phyloP scores from a whole-genome alignment of 1,140 invertebrate species.

The Solenopsis fugax region DNA sequence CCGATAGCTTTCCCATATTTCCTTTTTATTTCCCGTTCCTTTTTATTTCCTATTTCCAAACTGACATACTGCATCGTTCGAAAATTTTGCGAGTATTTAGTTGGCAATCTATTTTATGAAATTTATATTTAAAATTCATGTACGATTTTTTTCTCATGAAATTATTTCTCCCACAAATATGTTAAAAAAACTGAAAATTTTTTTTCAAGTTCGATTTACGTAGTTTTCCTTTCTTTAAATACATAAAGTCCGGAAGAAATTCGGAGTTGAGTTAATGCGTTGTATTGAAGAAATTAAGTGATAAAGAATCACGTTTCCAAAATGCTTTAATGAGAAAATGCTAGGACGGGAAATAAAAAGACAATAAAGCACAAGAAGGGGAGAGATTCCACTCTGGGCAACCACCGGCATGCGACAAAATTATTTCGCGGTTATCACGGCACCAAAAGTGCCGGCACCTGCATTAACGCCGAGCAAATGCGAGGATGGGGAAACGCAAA shows the following conservation, averaged over 20 bases:
- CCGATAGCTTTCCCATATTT: conserved; percentile 12
- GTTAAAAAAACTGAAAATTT: not conserved
- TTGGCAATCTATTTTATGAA: not conserved
- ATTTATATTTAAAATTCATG: not conserved
- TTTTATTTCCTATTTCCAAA: conserved; percentile 21
- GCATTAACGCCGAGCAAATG: conserved; percentile 65
- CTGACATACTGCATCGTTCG: not conserved
- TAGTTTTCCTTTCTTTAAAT: not conserved
- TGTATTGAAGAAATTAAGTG: not conserved
- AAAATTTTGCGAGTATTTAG: not conserved
- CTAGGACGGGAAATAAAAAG: not conserved
- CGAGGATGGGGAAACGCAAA: not conserved
- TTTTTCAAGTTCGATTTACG: not conserved
- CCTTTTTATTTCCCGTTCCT: not conserved
- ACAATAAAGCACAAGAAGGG: not conserved
- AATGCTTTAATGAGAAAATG: not conserved
- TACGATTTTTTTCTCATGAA: not conserved
- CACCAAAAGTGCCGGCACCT: conserved; percentile 47
- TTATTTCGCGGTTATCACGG: conserved; percentile 42
- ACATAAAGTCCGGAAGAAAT: not conserved
- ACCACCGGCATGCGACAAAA: conserved; percentile 33
- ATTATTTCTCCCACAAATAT: not conserved
- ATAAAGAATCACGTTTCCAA: not conserved
- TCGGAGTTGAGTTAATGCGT: not conserved
- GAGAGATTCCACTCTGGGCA: not conserved